phyloP scores from a whole-genome alignment of 2,888 invertebrate genomes.

The Xanthorhoe designata region DNA sequence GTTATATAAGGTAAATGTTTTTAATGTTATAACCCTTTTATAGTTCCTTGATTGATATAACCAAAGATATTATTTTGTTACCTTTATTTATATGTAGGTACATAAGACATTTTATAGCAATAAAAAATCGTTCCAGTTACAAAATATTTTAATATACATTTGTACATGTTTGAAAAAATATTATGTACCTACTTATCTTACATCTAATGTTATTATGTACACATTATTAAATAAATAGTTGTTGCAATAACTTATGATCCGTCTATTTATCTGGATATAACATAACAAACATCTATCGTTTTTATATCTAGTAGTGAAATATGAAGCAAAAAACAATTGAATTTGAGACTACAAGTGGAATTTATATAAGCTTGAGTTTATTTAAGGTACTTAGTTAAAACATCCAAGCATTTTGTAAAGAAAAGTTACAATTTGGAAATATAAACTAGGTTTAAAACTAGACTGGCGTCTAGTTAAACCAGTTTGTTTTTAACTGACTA shows the following conservation, averaged over 20 bases:
- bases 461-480: slow-evolving; percentile 19
- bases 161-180: slow-evolving; percentile 76
- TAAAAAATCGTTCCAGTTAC: slow-evolving; percentile 52
- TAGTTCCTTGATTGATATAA: slow-evolving; percentile 9
- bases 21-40: background rate
- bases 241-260: slow-evolving; percentile 68
- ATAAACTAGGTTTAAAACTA: slow-evolving; percentile 25
- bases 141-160: slow-evolving; percentile 78
- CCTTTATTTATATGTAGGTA: background rate
- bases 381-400: background rate
- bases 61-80: slow-evolving; percentile 16
- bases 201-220: slow-evolving; percentile 71
- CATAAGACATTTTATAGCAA: slow-evolving; percentile 23
- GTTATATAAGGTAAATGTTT: background rate
- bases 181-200: slow-evolving; percentile 69
- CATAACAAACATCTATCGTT: slow-evolving; percentile 19
- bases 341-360: background rate
- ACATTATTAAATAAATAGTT: slow-evolving; percentile 79
- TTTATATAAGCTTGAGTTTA: background rate
- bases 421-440: background rate
- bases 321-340: background rate
- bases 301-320: background rate
- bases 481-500: no score
- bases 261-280: slow-evolving; percentile 62
- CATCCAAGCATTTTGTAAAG: background rate